phyloP scores from a whole-genome alignment of 1,140 invertebrate species.

The Anastrepha ludens region DNA sequence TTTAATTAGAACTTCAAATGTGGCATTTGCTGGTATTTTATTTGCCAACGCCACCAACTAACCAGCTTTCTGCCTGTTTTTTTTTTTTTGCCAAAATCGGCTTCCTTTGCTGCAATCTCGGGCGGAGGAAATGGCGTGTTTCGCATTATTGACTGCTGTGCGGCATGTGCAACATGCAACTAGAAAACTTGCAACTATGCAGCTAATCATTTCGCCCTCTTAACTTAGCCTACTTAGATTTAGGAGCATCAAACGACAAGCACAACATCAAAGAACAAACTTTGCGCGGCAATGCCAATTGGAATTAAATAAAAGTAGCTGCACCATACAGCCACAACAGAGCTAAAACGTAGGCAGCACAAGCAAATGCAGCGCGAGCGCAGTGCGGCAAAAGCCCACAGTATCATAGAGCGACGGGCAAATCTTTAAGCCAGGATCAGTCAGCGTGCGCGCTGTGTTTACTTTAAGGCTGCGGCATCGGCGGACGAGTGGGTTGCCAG shows the following conservation, averaged over 20 bases:
- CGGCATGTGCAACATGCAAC: slow-evolving; percentile 7
- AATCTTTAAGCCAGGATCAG: slow-evolving; percentile 41
- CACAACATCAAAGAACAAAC: neutral
- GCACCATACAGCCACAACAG: neutral
- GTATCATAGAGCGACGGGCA: neutral
- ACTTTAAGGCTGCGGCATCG: neutral
- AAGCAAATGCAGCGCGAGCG: neutral
- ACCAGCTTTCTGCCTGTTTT: neutral
- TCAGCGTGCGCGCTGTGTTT: slow-evolving; percentile 5
- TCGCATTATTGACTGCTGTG: slow-evolving; percentile 5
- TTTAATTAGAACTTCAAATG: neutral
- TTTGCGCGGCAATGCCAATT: neutral
- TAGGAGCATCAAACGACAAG: neutral
- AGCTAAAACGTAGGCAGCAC: neutral
- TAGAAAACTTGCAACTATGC: neutral
- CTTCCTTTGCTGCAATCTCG: neutral
- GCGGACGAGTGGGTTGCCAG: neutral
- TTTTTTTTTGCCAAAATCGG: neutral
- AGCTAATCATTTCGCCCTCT: neutral
- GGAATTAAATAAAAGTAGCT: neutral
- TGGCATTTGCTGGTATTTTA: too few species aligned
- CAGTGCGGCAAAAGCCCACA: neutral
- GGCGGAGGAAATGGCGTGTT: neutral
- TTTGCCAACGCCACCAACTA: too few species aligned
- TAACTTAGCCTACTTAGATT: slow-evolving; percentile 23